A percentile compares a stretch with the other conserved stretches of the same genome.
Evolutionary conservation across 2,113 vertebrate genomes (phyloP).

Genomic region (Coracopsis vasa): DNA sequence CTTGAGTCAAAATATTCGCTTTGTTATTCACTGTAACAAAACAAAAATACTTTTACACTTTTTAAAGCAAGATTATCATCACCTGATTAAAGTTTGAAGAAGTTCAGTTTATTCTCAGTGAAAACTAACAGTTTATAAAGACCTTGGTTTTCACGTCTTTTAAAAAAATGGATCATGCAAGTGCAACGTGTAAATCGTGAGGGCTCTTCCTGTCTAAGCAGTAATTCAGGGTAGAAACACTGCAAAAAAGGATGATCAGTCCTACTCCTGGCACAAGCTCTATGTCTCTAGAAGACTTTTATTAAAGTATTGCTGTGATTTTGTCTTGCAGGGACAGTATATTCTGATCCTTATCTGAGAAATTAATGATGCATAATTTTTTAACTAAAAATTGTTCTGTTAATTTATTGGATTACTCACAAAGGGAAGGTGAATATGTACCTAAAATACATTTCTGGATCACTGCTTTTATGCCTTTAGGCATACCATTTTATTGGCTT

Average conservation of each 20-base stretch:
- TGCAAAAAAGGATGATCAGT: not conserved
- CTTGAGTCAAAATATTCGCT: not conserved
- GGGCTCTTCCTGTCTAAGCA: not conserved
- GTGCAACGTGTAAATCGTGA: accelerated
- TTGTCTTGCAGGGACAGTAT: not conserved
- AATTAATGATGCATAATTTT: not conserved
- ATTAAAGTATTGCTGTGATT: not conserved
- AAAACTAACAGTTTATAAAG: not conserved
- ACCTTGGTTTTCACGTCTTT: not conserved
- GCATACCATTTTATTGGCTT: not conserved
- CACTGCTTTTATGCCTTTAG: not conserved
- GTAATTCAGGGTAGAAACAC: not conserved
- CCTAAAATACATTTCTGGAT: not conserved
- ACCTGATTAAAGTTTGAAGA: not conserved
- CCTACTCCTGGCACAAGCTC: not conserved
- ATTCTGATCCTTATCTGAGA: not conserved
- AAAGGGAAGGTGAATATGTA: not conserved
- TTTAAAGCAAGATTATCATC: not conserved
- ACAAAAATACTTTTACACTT: not conserved
- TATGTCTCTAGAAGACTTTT: not conserved
- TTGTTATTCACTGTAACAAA: not conserved
- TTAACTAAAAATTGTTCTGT: not conserved
- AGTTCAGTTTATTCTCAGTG: not conserved
- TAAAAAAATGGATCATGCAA: not conserved
- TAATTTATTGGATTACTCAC: not conserved